Percentiles rank a stretch among this genome's conserved stretches.
These are phyloP conservation scores for Thunnus albacares DNA, from an alignment of 2,797 vertebrate genomes.

Conservation along the genomic window DNA sequence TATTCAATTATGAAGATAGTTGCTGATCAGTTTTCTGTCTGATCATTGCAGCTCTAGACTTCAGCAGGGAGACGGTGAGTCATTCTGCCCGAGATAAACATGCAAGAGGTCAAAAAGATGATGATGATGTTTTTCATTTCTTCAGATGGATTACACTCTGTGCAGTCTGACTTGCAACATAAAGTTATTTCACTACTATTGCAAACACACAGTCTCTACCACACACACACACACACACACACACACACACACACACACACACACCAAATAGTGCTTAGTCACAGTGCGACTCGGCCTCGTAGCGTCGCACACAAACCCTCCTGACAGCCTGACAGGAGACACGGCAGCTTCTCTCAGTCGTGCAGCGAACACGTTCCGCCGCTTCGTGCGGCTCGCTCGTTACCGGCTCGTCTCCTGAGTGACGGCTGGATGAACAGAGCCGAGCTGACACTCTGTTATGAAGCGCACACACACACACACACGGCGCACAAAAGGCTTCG, in stretches of 20 bases:
- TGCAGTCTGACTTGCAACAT: not conserved
- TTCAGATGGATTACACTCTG: accelerated
- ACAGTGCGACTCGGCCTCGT: slow-evolving; percentile 4
- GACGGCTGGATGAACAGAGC: slow-evolving; percentile 12
- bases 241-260: slow-evolving; percentile 40
- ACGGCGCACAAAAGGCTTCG: slow-evolving; percentile 44
- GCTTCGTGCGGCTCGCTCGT: not conserved
- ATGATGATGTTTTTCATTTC: not conserved
- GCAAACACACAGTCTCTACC: not conserved
- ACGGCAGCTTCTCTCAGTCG: slow-evolving; percentile 14
- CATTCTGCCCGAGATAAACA: not conserved
- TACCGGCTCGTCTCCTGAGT: slow-evolving; percentile 1
- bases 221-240: slow-evolving; percentile 37
- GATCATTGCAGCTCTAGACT: no score
- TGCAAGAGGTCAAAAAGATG: slow-evolving; percentile 9
- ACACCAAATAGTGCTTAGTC: slow-evolving; percentile 63
- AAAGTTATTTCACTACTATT: not conserved
- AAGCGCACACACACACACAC: slow-evolving; percentile 6
- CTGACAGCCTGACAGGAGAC: not conserved
- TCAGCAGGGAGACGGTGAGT: not conserved
- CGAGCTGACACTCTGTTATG: slow-evolving; percentile 7
- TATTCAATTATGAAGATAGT: no score
- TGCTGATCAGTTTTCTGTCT: no score
- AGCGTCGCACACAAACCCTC: slow-evolving; percentile 5
- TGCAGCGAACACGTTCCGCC: not conserved